Conservation (phyloP, 2,888 invertebrate species). For the Cryptosula pallasiana region DNA sequence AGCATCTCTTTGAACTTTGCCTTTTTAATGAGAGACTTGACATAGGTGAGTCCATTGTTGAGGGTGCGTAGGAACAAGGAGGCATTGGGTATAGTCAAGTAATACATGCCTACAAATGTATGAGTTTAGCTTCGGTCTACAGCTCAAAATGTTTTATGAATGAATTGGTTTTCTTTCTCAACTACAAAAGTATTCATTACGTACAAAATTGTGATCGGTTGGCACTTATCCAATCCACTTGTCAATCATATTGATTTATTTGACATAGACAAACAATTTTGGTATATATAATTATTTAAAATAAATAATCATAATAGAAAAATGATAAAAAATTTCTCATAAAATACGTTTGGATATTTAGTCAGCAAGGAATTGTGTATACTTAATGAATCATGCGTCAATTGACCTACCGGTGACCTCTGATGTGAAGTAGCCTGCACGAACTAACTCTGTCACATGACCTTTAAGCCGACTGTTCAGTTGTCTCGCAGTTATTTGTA, state of each 20-base stretch:
- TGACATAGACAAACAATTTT: too few relatives aligned
- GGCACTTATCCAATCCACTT: too few relatives aligned
- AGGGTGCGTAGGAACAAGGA: conserved; percentile 4
- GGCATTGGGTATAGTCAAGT: conserved; percentile 5
- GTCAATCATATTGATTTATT: too few relatives aligned
- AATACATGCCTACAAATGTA: conserved; percentile 6
- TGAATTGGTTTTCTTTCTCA: too few relatives aligned
- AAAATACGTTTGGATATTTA: too few relatives aligned
- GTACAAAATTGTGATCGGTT: too few relatives aligned
- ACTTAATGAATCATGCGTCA: too few relatives aligned
- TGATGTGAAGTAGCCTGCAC: conserved; percentile 6
- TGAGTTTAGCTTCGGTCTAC: background rate
- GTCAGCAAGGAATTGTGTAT: too few relatives aligned
- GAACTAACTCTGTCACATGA: background rate
- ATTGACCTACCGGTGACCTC: conserved; percentile 12
- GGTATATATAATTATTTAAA: too few relatives aligned
- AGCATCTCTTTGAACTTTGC: conserved; percentile 14
- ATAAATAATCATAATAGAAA: too few relatives aligned
- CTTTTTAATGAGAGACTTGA: background rate
- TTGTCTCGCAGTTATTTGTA: background rate
- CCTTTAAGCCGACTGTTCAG: background rate
- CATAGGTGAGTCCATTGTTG: background rate
- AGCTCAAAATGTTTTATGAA: background rate
- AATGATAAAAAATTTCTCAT: too few relatives aligned
- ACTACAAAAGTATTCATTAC: background rate